Conservation (phyloP, 2,113 vertebrate genomes). For the Xenus cinereus region DNA sequence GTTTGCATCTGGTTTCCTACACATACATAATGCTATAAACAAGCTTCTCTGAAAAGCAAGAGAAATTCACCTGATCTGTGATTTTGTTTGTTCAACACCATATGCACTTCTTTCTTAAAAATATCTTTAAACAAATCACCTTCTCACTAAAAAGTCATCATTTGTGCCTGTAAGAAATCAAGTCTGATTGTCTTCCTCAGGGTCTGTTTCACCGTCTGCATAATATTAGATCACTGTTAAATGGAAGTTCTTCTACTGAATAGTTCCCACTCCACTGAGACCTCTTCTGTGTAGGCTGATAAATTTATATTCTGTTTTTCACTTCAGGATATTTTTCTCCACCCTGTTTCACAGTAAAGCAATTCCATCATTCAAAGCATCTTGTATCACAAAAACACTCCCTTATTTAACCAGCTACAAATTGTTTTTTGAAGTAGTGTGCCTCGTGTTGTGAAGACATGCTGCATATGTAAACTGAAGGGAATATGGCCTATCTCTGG, state of each 20-base stretch:
- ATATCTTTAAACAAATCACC: neutral
- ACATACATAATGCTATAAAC: neutral
- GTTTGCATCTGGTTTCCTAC: neutral
- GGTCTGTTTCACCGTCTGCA: neutral
- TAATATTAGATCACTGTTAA: neutral
- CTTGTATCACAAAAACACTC: neutral
- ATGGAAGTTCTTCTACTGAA: neutral
- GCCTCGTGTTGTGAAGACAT: accelerated
- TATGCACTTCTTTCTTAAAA: neutral
- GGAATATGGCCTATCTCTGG: neutral
- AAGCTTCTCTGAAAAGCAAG: neutral
- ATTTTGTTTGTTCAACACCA: neutral
- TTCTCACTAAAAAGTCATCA: neutral
- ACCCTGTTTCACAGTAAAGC: neutral
- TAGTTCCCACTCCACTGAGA: neutral
- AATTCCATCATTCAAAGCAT: neutral
- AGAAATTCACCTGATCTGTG: neutral
- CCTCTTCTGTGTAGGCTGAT: neutral
- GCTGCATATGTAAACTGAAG: accelerated
- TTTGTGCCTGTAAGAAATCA: neutral
- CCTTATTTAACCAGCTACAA: neutral
- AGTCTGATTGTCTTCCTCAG: neutral
- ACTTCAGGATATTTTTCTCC: neutral
- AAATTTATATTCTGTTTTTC: neutral
- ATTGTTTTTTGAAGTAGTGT: neutral